Evolutionary conservation across 2,113 vertebrate species (phyloP).

Genomic region (Ibidorhyncha struthersii): DNA sequence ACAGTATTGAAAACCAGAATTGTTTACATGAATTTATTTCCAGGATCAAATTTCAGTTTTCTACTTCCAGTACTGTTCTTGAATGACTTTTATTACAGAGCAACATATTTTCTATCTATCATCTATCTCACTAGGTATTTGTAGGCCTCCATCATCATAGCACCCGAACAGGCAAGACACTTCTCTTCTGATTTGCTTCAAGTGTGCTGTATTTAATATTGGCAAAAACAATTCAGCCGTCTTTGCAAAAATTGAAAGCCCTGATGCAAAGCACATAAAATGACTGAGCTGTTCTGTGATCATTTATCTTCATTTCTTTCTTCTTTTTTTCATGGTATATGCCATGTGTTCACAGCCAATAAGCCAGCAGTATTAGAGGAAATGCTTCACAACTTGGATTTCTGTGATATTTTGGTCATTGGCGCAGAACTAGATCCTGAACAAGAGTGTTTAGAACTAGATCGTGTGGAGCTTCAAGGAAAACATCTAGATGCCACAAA

Average conservation of each 20-base stretch:
- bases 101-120: background rate
- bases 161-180: background rate
- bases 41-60: background rate
- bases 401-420: constrained; percentile 92
- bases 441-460: constrained; percentile 88
- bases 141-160: background rate
- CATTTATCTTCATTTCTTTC: background rate
- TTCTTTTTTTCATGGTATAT: background rate
- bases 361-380: constrained; percentile 82
- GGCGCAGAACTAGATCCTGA: constrained; percentile 86
- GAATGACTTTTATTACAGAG: background rate
- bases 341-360: constrained; percentile 64
- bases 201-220: background rate
- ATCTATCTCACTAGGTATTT: background rate
- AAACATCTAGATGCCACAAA: constrained; percentile 94
- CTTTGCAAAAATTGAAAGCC: background rate
- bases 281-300: background rate
- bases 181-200: background rate
- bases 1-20: background rate
- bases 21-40: background rate
- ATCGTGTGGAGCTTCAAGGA: constrained; percentile 78
- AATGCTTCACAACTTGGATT: constrained; percentile 94
- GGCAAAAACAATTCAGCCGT: background rate
- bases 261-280: background rate
- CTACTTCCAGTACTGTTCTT: background rate